Base-by-base conservation (phyloP, 2,113 vertebrate genomes). In the Phrynosoma blainvillii region DNA sequence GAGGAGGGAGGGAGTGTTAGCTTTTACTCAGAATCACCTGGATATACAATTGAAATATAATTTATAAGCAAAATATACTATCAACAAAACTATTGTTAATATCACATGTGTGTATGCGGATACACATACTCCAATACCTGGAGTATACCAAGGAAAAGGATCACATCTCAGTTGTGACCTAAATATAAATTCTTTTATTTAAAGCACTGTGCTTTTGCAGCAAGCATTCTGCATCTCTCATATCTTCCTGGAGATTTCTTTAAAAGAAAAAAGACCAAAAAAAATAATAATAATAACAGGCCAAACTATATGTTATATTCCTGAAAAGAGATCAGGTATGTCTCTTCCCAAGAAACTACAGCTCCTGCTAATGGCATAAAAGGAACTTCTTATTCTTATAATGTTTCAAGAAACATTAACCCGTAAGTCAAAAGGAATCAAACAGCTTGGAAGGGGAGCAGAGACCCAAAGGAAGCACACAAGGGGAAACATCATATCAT, bases 11-110 rank as follows among this genome's bases (percentile, higher is more conserved):
- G 13, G 2, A 23, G 0, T 0, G 21, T 21, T 16, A 18, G 21
- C 21, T 10, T 21, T 66, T 20, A 66, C 20, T 23, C 65, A 66
- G 5, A 6, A 47, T 47, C 18, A 66, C 65, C 23, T 66, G 20
- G 47, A 47, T 47, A 71, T 90, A 90, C 0, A 0, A 90, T 32
- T 36, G 36, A 94, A 94, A 92, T 82, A 86, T 76, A 88, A 76
- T 91, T 93, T 87, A 93, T 36, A 73, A 85, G 82, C 81, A 84
- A 80, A 75, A 84, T 10, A 92, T 87, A 73, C 14, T 47, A 5
- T 91, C 73, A n/a, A 47, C 94, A 91, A 91, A 94, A 89, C 54
- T 87, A 32, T 11, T 82, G 27, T 87, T 90, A 93, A 93, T 90
- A 83, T 42, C 65, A 66, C 20, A 66, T 23, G 23, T 20, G 23